Conservation (phyloP, 2,888 invertebrate species). For the Allacma fusca region DNA sequence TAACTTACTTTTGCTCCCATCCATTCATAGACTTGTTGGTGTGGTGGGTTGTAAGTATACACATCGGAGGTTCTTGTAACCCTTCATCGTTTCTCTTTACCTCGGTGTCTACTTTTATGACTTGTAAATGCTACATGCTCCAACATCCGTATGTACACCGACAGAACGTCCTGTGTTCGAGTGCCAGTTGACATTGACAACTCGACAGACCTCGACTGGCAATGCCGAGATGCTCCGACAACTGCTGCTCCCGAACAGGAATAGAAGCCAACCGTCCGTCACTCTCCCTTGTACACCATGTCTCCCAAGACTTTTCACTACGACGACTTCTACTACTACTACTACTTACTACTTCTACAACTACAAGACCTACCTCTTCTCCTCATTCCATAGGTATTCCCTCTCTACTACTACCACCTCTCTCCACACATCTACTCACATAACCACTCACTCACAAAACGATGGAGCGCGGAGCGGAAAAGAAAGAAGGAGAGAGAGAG, state of each 20-base stretch:
- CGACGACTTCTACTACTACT: no score
- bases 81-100: constrained; percentile 31
- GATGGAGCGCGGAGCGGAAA: no score
- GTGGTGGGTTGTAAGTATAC: background rate
- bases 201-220: constrained; percentile 37
- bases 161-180: constrained; percentile 29
- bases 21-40: constrained; percentile 14
- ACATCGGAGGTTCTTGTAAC: background rate
- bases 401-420: no score
- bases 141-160: constrained; percentile 11
- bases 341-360: no score
- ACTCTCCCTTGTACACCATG: background rate
- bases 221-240: constrained; percentile 38
- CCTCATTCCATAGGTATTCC: no score
- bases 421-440: no score
- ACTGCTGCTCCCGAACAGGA: constrained; percentile 36
- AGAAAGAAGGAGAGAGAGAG: no score
- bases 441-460: no score
- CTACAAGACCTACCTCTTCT: no score
- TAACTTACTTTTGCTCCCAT: background rate
- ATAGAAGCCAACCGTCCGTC: constrained; percentile 43
- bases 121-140: constrained; percentile 37
- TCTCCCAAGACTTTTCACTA: no score
- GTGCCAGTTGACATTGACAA: constrained; percentile 44
- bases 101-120: constrained; percentile 22